A percentile compares a stretch with the other conserved stretches of the same genome.
phyloP scores from a whole-genome alignment of 2,113 vertebrate species.

The Pituophis catenifer region DNA sequence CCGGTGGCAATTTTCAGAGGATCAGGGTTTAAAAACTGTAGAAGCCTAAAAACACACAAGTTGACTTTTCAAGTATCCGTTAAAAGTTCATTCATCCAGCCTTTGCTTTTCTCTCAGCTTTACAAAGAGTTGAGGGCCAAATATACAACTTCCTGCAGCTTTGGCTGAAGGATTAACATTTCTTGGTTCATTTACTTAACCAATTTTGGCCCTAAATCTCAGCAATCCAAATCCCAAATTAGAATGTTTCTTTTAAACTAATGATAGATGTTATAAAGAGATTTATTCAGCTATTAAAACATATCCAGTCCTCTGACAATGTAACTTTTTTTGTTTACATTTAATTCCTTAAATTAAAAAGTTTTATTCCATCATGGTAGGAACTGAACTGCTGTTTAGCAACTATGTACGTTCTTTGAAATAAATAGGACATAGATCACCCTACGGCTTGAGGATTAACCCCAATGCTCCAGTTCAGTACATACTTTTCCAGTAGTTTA shows the following conservation, averaged over 20 bases:
- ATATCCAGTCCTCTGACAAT: neutral
- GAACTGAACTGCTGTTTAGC: neutral
- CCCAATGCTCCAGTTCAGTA: neutral
- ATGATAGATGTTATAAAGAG: neutral
- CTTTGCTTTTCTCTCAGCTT: neutral
- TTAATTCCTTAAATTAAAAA: neutral
- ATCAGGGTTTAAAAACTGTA: slow-evolving; percentile 63
- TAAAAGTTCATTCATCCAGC: neutral
- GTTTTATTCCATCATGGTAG: neutral
- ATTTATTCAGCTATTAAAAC: neutral
- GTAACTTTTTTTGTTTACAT: neutral
- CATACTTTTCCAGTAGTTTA: neutral
- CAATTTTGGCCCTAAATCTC: neutral
- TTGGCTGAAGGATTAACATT: neutral
- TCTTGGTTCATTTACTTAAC: neutral
- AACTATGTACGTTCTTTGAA: neutral
- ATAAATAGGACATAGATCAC: neutral
- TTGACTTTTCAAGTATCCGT: neutral
- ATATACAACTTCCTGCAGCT: neutral
- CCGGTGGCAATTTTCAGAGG: slow-evolving; percentile 38
- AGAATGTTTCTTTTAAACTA: neutral
- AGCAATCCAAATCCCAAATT: neutral
- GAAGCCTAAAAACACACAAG: slow-evolving; percentile 60
- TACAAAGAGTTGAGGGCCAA: neutral
- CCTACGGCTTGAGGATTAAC: neutral